These are phyloP conservation scores for Myotis davidii DNA, from an alignment of 2,113 vertebrate species.

Conservation along the genomic window DNA sequence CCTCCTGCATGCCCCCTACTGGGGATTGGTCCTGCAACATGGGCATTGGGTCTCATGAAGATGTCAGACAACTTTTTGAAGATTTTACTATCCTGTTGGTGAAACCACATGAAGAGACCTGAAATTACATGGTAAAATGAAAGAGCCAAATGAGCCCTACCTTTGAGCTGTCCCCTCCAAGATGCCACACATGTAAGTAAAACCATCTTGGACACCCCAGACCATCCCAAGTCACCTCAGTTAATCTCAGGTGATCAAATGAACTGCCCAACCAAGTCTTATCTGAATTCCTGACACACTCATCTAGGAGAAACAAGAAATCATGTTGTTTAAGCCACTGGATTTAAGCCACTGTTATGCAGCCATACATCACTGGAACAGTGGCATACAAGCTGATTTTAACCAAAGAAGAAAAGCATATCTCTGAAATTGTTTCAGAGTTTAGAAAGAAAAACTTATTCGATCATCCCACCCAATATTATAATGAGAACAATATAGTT, in stretches of 20 bases:
- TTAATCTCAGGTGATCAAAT: not conserved
- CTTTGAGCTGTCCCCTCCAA: not conserved
- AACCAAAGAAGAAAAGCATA: not conserved
- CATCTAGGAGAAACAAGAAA: not conserved
- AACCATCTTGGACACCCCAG: not conserved
- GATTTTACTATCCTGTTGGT: not conserved
- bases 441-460: not conserved
- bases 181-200: not conserved
- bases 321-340: not conserved
- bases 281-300: not conserved
- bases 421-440: not conserved
- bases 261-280: not conserved
- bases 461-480: not conserved
- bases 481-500: not conserved
- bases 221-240: not conserved
- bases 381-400: not conserved
- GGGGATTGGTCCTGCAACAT: no score
- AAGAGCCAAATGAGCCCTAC: rapidly evolving
- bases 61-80: not conserved
- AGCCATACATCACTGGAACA: not conserved
- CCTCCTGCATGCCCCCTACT: no score
- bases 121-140: not conserved
- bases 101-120: not conserved
- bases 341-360: not conserved
- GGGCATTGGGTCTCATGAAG: not conserved